Evolutionary conservation across 2,113 vertebrate species (phyloP).

Genomic region (Vicugna pacos): DNA sequence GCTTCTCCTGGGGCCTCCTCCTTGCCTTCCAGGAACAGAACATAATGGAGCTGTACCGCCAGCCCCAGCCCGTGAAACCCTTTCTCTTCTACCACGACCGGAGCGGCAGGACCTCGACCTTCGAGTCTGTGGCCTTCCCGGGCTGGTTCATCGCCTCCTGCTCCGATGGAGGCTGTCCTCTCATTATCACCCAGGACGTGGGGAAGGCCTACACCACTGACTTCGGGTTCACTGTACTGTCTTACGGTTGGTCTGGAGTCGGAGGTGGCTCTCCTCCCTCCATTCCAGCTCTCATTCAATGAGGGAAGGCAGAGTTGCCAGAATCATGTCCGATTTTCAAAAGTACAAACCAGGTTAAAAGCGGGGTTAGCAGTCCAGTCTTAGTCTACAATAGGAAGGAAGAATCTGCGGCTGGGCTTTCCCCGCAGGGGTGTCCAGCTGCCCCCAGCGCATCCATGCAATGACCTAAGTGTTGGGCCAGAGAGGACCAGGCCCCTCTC

Average conservation of each 20-base stretch:
- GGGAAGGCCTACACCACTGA: not conserved
- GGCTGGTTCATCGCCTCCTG: conserved; percentile 66
- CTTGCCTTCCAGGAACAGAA: conserved; percentile 30
- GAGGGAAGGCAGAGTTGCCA: not conserved
- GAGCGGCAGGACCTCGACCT: not conserved
- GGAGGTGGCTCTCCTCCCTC: not conserved
- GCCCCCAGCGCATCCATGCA: not conserved
- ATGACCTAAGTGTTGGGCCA: not conserved
- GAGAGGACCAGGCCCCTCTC: not conserved
- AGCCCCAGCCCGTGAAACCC: not conserved
- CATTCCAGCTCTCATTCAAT: not conserved
- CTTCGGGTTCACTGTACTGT: not conserved
- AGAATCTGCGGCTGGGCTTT: not conserved
- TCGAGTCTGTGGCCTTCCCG: conserved; percentile 69
- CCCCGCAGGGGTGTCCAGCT: not conserved
- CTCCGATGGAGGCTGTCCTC: not conserved
- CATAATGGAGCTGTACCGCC: conserved; percentile 14
- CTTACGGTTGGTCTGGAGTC: not conserved
- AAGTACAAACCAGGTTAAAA: not conserved
- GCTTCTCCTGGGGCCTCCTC: not conserved
- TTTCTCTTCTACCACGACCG: conserved; percentile 56
- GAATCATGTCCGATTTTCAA: not conserved
- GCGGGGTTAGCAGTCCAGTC: not conserved
- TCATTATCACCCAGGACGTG: conserved; percentile 55
- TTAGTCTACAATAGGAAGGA: not conserved